Evolutionary conservation across 2,113 vertebrate species (phyloP), one percentile per base, ranked within the genome.

Genomic region (Chunga burmeisteri): DNA sequence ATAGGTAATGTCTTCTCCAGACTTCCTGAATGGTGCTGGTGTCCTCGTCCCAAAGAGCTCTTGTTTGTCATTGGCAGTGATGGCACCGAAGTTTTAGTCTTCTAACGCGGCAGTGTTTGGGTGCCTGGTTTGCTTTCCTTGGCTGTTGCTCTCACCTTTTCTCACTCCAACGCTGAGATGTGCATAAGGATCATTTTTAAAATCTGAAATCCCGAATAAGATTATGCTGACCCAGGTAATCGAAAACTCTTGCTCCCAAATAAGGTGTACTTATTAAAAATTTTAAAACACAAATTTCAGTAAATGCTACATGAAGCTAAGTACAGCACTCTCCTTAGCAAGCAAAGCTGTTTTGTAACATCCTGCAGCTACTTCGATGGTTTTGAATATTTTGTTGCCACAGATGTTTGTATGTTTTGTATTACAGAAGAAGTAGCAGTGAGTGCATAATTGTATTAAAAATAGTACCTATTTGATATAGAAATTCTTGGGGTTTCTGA

Each of bases 1-100:
- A 0, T 17, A 10, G 52, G 10, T 34, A 2, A 5, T 44, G 67
- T 67, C 18, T 94, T 16, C 18, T 40, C 27, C 1, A 2, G 18
- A 25, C 20, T 86, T 34, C 19, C 10, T 59, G 38, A 12, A 14
- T 6, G 20, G 49, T 63, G 63, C 47, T 81, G 38, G 5, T 38
- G 30, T 81, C 49, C 29, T 68, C 67, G 21, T 46, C 29, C 36
- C 50, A 29, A 2, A 32, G 34, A 86, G 21, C n/a, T 63, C 38
- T 44, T 67, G 17, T 6, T 7, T 40, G 12, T 7, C 10, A 3
- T 14, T 67, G 50, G 52, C 81, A 71, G 23, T 6, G 21, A 3
- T 25, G 53, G 44, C 32, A 29, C 46, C 20, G 40, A n/a, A 22
- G 13, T 36, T 83, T 10, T 6, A 1, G 17, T 58, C 26, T 25